Conservation (phyloP, 2,113 vertebrate genomes). For the Pseudonaja textilis region DNA sequence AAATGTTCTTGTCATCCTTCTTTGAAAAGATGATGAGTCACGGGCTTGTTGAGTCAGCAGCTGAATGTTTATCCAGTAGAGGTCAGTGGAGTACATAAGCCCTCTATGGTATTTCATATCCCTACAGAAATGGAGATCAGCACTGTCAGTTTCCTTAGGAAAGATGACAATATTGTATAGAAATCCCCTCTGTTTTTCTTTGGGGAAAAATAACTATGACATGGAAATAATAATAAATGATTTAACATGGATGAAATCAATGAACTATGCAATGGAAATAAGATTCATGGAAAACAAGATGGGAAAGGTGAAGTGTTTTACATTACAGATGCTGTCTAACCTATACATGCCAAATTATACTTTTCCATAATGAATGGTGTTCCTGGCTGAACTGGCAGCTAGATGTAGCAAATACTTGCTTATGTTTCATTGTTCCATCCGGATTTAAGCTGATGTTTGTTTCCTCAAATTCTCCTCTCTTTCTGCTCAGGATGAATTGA, state of each 20-base stretch:
- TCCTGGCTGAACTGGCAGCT: not conserved
- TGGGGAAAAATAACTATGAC: slow-evolving; percentile 17
- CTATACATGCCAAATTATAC: not conserved
- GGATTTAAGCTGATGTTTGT: slow-evolving; percentile 6
- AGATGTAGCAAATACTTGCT: not conserved
- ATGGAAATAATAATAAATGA: not conserved
- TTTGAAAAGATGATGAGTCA: not conserved
- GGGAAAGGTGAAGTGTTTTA: slow-evolving; percentile 3
- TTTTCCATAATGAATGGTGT: slow-evolving; percentile 8
- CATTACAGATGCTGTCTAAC: slow-evolving; percentile 11
- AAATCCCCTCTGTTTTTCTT: not conserved
- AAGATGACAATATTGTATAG: not conserved
- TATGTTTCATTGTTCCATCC: slow-evolving; percentile 22
- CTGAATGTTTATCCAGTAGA: slow-evolving; percentile 31
- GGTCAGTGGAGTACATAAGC: slow-evolving; percentile 9
- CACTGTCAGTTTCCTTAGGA: not conserved
- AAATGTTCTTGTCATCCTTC: not conserved
- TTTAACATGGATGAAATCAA: slow-evolving; percentile 29
- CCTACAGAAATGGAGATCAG: not conserved
- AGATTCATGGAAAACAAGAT: not conserved
- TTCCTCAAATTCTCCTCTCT: not conserved
- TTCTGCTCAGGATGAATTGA: not conserved
- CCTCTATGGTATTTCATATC: not conserved
- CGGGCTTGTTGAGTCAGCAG: not conserved
- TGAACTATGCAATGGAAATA: not conserved